phyloP scores from a whole-genome alignment of 2,113 vertebrate genomes.

The Turdus rufiventris region DNA sequence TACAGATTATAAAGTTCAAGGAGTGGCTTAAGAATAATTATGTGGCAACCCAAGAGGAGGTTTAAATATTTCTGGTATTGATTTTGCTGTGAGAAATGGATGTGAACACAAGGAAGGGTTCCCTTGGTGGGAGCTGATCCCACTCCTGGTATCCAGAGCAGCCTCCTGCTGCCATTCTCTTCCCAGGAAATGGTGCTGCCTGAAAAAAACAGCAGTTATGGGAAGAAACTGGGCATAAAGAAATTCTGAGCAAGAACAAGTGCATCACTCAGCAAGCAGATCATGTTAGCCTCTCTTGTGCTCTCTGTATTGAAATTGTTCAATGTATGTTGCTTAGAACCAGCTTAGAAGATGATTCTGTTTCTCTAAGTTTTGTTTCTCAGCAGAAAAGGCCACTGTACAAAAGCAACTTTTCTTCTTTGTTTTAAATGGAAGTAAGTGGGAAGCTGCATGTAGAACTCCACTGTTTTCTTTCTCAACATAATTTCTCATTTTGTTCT shows the following conservation, averaged over 20 bases:
- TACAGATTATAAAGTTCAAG: not conserved
- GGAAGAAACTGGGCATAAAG: constrained; percentile 3
- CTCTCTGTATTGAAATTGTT: not conserved
- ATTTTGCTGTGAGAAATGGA: not conserved
- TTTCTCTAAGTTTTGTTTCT: not conserved
- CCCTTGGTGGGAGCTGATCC: not conserved
- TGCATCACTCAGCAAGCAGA: not conserved
- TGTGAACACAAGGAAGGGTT: not conserved
- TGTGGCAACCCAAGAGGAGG: not conserved
- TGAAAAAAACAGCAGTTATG: not conserved
- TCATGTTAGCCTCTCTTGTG: not conserved
- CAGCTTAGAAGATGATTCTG: not conserved
- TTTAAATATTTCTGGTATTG: not conserved
- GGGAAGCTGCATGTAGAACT: not conserved
- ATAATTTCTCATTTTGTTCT: not conserved
- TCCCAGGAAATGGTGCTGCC: not conserved
- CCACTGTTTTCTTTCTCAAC: not conserved
- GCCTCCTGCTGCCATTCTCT: not conserved
- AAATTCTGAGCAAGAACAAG: not conserved
- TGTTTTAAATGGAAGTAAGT: not conserved
- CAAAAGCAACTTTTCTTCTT: not conserved
- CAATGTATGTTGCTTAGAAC: not conserved
- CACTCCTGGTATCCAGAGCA: not conserved
- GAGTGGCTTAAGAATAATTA: not conserved
- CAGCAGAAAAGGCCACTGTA: not conserved